Percentiles rank a stretch among this genome's conserved stretches.
phyloP scores from a whole-genome alignment of 1,140 invertebrate species.

The Leptinotarsa texana region DNA sequence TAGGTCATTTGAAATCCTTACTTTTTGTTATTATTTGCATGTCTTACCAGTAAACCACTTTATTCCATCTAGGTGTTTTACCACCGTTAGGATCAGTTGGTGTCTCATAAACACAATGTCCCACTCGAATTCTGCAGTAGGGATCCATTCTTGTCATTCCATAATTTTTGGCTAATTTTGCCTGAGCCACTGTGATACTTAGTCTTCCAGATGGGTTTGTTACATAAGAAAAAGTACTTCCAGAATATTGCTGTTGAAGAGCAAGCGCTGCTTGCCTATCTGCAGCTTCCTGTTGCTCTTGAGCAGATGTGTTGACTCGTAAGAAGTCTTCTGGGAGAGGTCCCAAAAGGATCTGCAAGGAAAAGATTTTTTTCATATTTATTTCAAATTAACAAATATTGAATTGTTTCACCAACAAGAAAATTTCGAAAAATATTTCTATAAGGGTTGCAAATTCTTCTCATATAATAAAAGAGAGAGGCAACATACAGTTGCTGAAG shows the following conservation, averaged over 20 bases:
- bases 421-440: too few relatives aligned
- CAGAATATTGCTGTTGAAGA: conserved; percentile 75
- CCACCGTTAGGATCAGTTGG: conserved; percentile 92
- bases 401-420: too few relatives aligned
- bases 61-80: conserved; percentile 95
- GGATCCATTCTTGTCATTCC: conserved; percentile 95
- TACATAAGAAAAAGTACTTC: conserved; percentile 39
- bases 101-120: conserved; percentile 93
- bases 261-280: conserved; percentile 81
- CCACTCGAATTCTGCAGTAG: conserved; percentile 89
- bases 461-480: too few relatives aligned
- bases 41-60: conserved; percentile 85
- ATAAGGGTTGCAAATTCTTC: too few relatives aligned
- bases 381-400: too few relatives aligned
- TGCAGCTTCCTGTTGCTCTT: conserved; percentile 70
- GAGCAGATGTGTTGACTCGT: conserved; percentile 62
- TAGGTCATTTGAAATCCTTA: too few relatives aligned
- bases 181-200: conserved; percentile 81
- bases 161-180: conserved; percentile 95
- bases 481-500: too few relatives aligned
- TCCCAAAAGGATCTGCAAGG: conserved; percentile 72
- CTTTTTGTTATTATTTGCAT: too few relatives aligned
- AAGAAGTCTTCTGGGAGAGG: conserved; percentile 82
- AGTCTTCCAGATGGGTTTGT: conserved; percentile 73
- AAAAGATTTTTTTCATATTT: too few relatives aligned